These are phyloP conservation scores for Babylonia areolata DNA, from an alignment of 1,140 invertebrate genomes.

Conservation along the genomic window DNA sequence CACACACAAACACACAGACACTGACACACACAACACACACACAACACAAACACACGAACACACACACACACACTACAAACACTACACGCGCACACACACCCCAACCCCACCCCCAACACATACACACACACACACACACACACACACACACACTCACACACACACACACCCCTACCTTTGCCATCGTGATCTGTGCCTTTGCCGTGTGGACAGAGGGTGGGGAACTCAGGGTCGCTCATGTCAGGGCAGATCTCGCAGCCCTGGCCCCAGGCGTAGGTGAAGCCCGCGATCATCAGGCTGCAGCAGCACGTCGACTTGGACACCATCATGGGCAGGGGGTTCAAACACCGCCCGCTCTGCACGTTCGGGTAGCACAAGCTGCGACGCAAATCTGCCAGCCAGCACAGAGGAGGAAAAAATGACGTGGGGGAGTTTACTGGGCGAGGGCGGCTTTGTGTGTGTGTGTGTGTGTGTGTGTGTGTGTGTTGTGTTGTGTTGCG, in stretches of 20 bases:
- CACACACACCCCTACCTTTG: too few species aligned
- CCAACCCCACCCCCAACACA: too few species aligned
- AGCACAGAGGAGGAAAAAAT: too few species aligned
- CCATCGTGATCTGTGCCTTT: slow-evolving; percentile 88
- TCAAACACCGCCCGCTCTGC: slow-evolving; percentile 85
- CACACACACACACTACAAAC: background rate
- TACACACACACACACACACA: background rate
- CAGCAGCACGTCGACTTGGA: slow-evolving; percentile 92
- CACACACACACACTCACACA: too few species aligned
- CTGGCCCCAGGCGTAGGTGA: slow-evolving; percentile 88
- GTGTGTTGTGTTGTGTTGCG: background rate
- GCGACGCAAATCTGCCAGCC: slow-evolving; percentile 83
- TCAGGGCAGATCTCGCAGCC: slow-evolving; percentile 87
- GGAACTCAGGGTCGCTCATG: slow-evolving; percentile 83
- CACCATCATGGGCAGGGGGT: slow-evolving; percentile 85
- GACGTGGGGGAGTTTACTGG: too few species aligned
- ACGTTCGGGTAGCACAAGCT: slow-evolving; percentile 90
- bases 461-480: too few species aligned
- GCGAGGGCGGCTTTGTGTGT: too few species aligned
- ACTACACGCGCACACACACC: background rate
- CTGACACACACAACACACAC: too few species aligned
- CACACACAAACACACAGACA: too few species aligned
- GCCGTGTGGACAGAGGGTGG: slow-evolving; percentile 86
- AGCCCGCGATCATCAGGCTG: slow-evolving; percentile 82
- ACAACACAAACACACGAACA: background rate